Percentiles rank a stretch among this genome's conserved stretches.
These are phyloP conservation scores for Copidosoma aretas DNA, from an alignment of 2,888 invertebrate species.

Conservation along the genomic window DNA sequence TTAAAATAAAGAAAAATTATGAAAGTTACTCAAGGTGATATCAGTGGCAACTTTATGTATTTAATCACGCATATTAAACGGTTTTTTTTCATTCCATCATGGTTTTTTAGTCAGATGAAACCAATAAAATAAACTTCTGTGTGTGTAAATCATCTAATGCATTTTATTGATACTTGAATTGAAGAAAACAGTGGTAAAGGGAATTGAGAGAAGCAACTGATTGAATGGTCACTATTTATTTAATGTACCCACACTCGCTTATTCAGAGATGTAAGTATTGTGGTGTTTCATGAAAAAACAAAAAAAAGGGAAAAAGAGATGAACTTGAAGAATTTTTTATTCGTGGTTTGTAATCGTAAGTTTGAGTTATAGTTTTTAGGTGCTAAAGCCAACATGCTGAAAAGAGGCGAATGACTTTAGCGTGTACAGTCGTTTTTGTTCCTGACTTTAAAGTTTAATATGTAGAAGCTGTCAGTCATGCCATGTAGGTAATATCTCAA, in stretches of 20 bases:
- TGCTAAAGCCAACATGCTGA: constrained; percentile 16
- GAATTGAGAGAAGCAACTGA: constrained; percentile 20
- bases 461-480: constrained; percentile 4
- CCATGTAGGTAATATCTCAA: neutral
- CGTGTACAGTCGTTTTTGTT: constrained; percentile 26
- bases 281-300: constrained; percentile 8
- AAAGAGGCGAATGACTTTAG: constrained; percentile 12
- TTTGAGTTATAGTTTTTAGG: constrained; percentile 23
- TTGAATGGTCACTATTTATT: constrained; percentile 28
- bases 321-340: constrained; percentile 16
- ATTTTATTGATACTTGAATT: constrained; percentile 54
- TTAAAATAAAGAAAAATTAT: constrained; percentile 32
- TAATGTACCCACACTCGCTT: constrained; percentile 3
- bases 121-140: constrained; percentile 39
- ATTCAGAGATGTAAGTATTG: constrained; percentile 8
- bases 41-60: constrained; percentile 60
- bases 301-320: constrained; percentile 11
- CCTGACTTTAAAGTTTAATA: constrained; percentile 14
- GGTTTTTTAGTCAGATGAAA: constrained; percentile 44
- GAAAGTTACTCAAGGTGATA: constrained; percentile 45
- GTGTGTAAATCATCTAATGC: constrained; percentile 49
- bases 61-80: constrained; percentile 51
- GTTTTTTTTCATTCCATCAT: constrained; percentile 55
- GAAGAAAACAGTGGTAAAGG: constrained; percentile 35
- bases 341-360: constrained; percentile 14